Conservation (phyloP, 2,797 vertebrate genomes). For the Diceros bicornis region DNA sequence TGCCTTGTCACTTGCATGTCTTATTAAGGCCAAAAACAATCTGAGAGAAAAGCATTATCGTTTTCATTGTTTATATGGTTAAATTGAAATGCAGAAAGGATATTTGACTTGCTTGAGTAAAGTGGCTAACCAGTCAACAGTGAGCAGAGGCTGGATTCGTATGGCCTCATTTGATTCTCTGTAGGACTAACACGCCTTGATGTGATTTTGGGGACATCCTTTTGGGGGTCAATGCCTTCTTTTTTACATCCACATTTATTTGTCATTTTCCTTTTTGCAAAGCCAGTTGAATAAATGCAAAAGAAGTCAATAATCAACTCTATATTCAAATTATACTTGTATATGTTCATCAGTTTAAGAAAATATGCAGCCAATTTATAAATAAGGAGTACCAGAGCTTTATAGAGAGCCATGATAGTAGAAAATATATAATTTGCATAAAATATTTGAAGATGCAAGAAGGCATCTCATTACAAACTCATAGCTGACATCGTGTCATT, state of each 20-base stretch:
- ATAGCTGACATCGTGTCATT: not conserved
- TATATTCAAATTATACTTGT: not conserved
- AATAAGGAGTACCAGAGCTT: not conserved
- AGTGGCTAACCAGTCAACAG: not conserved
- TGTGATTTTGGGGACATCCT: not conserved
- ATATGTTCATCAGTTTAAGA: not conserved
- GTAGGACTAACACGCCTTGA: not conserved
- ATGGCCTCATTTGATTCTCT: not conserved
- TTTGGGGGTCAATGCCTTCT: not conserved
- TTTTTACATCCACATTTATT: not conserved
- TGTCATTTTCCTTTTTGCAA: not conserved
- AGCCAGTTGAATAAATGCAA: not conserved
- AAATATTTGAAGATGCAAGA: not conserved
- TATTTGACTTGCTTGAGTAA: not conserved
- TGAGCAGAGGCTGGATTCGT: not conserved
- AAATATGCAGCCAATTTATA: not conserved
- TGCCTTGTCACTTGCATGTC: not conserved
- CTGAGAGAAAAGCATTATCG: not conserved
- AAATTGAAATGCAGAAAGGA: not conserved
- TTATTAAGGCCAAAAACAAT: not conserved
- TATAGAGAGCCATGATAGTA: not conserved
- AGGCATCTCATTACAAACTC: not conserved
- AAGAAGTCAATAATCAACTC: not conserved
- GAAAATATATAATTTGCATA: not conserved
- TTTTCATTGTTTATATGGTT: not conserved